A percentile compares a stretch with the other conserved stretches of the same genome.
Conservation (phyloP, 2,797 vertebrate genomes). For the Falco cherrug region DNA sequence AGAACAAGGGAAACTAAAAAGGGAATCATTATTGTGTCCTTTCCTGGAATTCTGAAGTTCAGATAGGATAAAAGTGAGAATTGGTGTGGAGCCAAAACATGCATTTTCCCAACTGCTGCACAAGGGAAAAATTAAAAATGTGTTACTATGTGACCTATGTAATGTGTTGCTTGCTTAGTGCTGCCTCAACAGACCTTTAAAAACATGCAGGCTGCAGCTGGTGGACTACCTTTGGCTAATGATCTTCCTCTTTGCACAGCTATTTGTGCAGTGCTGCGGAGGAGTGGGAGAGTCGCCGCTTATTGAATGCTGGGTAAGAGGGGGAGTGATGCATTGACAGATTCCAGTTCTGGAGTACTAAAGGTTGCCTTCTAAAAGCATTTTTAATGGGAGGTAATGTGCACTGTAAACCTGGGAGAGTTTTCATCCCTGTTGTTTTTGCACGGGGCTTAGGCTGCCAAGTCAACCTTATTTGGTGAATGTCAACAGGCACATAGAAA, state of each 20-base stretch:
- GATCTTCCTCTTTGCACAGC: background rate
- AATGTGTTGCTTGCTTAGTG: background rate
- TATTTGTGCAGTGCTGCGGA: background rate
- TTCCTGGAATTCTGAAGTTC: background rate
- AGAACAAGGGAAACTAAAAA: background rate
- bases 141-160: background rate
- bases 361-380: background rate
- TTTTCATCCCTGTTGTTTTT: background rate
- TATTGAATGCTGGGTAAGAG: background rate
- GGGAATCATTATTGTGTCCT: background rate
- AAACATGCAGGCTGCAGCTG: background rate
- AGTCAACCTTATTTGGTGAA: background rate
- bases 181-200: background rate
- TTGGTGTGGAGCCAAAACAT: background rate
- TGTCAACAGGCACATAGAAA: background rate
- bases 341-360: background rate
- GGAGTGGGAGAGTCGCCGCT: background rate
- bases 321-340: background rate
- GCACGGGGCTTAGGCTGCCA: background rate
- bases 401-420: background rate
- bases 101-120: background rate
- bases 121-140: background rate
- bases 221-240: background rate
- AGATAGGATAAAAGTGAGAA: background rate
- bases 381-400: background rate